These are phyloP conservation scores for Callocephalon fimbriatum DNA, from an alignment of 2,113 vertebrate species.

Conservation along the genomic window DNA sequence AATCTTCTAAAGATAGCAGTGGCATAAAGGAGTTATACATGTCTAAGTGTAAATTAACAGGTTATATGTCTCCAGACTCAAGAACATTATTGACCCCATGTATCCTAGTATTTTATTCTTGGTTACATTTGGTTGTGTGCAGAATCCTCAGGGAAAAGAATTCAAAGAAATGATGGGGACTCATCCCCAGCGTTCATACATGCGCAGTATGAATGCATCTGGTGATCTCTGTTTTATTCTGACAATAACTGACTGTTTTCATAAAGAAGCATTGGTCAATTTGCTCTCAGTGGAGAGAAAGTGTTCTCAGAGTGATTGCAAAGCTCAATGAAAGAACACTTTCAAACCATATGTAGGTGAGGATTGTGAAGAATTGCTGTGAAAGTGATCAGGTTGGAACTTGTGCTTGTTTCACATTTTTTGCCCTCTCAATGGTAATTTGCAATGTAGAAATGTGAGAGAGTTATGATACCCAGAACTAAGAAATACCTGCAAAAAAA, in stretches of 20 bases:
- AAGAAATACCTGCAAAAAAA: not conserved
- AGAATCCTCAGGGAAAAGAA: not conserved
- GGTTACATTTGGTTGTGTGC: fast-evolving
- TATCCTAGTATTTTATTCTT: not conserved
- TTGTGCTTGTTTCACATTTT: not conserved
- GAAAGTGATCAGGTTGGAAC: not conserved
- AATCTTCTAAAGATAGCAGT: too few relatives aligned
- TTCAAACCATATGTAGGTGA: not conserved
- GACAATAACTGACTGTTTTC: not conserved
- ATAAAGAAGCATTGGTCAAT: not conserved
- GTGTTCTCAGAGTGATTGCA: not conserved
- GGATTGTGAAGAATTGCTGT: not conserved
- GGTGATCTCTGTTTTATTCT: not conserved
- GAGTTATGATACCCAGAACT: not conserved
- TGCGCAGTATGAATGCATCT: fast-evolving
- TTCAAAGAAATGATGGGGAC: not conserved
- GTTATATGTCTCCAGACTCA: not conserved
- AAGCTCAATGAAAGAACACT: not conserved
- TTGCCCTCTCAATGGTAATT: not conserved
- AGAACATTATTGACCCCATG: not conserved
- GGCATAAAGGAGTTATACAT: not conserved
- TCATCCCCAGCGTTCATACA: fast-evolving
- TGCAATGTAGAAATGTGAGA: not conserved
- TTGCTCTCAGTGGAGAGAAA: not conserved
- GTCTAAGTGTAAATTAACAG: not conserved